Evolutionary conservation across 1,140 invertebrate genomes (phyloP).

Genomic region (Microplitis mediator): DNA sequence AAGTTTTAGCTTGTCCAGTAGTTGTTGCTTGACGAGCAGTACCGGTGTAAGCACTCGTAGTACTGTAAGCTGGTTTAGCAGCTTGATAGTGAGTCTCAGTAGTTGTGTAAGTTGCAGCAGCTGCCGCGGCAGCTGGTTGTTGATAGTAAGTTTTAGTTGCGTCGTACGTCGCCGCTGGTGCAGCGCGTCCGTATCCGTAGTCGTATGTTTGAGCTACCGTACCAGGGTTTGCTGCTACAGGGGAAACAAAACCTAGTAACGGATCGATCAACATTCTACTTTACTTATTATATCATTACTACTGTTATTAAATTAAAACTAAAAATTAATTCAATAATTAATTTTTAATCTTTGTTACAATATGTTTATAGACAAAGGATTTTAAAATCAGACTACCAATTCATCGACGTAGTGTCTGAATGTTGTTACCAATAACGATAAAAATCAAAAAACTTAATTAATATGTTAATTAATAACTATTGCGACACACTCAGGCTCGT

Average conservation of each 20-base stretch:
- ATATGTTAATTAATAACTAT: too few species aligned
- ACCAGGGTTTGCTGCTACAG: slow-evolving; percentile 65
- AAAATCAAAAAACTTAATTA: slow-evolving; percentile 11
- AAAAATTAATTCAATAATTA: background rate
- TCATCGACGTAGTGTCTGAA: background rate
- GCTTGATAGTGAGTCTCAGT: slow-evolving; percentile 71
- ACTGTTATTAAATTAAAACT: background rate
- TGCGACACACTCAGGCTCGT: too few species aligned
- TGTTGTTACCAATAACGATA: background rate
- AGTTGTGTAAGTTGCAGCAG: slow-evolving; percentile 71
- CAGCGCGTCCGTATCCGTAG: slow-evolving; percentile 72
- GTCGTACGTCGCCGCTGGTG: slow-evolving; percentile 68
- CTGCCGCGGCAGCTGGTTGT: slow-evolving; percentile 71
- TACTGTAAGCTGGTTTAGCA: slow-evolving; percentile 69
- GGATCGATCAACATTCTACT: slow-evolving; percentile 34
- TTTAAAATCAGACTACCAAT: background rate
- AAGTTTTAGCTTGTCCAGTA: slow-evolving; percentile 63
- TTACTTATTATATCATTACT: background rate
- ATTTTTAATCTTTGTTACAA: background rate
- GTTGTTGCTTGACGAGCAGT: slow-evolving; percentile 66
- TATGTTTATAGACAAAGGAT: slow-evolving; percentile 3
- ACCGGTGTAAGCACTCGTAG: slow-evolving; percentile 69
- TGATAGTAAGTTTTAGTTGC: slow-evolving; percentile 72
- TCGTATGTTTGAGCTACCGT: slow-evolving; percentile 70
- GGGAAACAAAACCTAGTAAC: slow-evolving; percentile 35